phyloP scores from a whole-genome alignment of 2,113 vertebrate species.

The Crocuta crocuta region DNA sequence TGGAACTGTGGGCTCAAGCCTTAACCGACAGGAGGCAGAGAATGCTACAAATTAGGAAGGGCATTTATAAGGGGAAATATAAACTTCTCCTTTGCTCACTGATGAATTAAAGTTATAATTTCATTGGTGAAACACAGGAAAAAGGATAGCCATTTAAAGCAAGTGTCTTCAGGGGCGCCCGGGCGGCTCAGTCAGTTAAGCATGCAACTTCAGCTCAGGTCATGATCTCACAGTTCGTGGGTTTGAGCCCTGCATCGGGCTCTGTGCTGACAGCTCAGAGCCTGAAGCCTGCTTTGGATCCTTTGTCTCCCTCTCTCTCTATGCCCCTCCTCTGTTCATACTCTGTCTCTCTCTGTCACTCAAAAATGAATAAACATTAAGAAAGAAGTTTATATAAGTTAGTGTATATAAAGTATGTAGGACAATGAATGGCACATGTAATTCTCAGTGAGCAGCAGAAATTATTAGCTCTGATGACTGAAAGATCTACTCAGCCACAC shows the following conservation, averaged over 20 bases:
- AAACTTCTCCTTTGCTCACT: background rate
- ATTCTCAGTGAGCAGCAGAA: background rate
- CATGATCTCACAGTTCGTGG: no score
- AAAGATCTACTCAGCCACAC: background rate
- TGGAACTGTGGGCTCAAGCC: background rate
- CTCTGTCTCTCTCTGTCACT: no score
- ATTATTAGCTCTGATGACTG: background rate
- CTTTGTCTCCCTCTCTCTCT: no score
- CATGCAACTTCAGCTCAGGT: no score
- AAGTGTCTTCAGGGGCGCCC: no score
- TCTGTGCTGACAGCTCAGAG: no score
- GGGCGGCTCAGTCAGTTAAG: no score
- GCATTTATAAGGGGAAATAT: background rate
- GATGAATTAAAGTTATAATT: background rate
- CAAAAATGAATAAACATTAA: no score
- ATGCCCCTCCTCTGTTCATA: no score
- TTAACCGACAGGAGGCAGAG: background rate
- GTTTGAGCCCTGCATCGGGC: rapidly evolving
- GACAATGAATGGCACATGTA: background rate
- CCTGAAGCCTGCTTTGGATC: no score
- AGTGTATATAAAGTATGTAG: background rate
- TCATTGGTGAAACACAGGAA: background rate
- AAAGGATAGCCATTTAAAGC: background rate
- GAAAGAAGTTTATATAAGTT: background rate
- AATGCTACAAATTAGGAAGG: background rate